Base-by-base conservation (phyloP, 1,140 invertebrate species). In the Euglossa dilemma region DNA sequence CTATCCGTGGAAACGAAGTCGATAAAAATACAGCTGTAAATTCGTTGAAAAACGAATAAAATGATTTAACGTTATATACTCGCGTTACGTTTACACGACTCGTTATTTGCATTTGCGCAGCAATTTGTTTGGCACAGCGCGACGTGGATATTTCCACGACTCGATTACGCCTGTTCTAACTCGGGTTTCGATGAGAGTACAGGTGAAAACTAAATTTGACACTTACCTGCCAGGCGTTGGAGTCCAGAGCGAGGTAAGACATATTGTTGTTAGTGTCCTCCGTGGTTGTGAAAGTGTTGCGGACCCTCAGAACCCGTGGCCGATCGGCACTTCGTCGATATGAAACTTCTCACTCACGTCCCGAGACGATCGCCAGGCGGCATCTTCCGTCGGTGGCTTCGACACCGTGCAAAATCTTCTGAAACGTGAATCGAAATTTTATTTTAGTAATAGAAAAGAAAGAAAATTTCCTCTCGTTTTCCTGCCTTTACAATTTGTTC, bases 221-320 rank as follows among this genome's bases (percentile, higher is more conserved):
- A 91, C 91, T 89, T 87, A 94, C 94, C 94, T 94, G 94, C 94
- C 94, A 94, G 63, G 94, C 93, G 71, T 94, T 94, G 71, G 93
- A 94, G 88, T 94, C 94, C 81, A 94, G 88, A 80, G 93, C 93
- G 66, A 94, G 91, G 87, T 94, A 94, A 85, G 94, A 94, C 94
- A 94, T 94, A 91, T 90, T 92, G 90, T 79, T 86, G 89, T 90
- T 90, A 70, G 61, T 85, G 85, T 90, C 88, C 83, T 91, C 88
- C 90, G 90, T 91, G 85, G 85, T 85, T 77, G 82, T 85, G 83
- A 85, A 85, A 84, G 64, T 87, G 59, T 59, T 74, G 18, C 36
- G 47, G 47, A 67, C 66, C 67, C 47, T 83, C 16, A 57, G 78
- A 84, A 78, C 79, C 56, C 59, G 71, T 69, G 72, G 79, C 74